Percentiles rank a stretch among this genome's conserved stretches.
Conservation (phyloP, 2,797 vertebrate genomes). For the Poecile montanus region DNA sequence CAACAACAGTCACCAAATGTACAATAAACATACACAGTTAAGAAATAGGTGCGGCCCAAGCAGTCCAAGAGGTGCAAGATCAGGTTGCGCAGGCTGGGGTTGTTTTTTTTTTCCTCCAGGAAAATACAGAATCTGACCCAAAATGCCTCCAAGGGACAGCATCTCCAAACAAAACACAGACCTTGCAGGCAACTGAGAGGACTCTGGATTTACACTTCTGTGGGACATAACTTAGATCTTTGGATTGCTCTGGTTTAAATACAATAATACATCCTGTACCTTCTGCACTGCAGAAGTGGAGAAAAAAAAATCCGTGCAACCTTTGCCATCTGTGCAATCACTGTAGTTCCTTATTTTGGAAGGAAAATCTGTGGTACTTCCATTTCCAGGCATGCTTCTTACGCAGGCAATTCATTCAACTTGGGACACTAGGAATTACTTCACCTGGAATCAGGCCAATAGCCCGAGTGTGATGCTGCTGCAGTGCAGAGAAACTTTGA, state of each 20-base stretch:
- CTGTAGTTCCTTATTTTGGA: background rate
- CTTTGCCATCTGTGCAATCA: background rate
- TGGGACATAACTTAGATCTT: background rate
- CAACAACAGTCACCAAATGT: constrained; percentile 70
- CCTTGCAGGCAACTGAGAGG: background rate
- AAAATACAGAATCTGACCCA: background rate
- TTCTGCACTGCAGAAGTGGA: constrained; percentile 27
- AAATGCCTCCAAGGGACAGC: background rate
- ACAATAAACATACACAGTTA: constrained; percentile 76
- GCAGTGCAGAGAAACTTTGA: background rate
- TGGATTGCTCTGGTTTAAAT: background rate
- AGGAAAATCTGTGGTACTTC: background rate
- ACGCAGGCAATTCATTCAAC: background rate
- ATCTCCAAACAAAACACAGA: accelerated
- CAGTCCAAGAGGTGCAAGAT: constrained; percentile 5
- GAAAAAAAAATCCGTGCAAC: background rate
- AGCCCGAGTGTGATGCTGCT: background rate
- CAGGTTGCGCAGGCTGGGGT: background rate
- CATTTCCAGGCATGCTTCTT: background rate
- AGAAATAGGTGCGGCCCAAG: constrained; percentile 66
- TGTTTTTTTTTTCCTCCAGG: background rate
- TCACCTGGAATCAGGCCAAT: background rate
- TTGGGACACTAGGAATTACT: background rate
- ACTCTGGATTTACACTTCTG: background rate
- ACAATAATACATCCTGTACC: background rate